phyloP scores from a whole-genome alignment of 2,888 invertebrate species.

The Zhengitettix transpicula region DNA sequence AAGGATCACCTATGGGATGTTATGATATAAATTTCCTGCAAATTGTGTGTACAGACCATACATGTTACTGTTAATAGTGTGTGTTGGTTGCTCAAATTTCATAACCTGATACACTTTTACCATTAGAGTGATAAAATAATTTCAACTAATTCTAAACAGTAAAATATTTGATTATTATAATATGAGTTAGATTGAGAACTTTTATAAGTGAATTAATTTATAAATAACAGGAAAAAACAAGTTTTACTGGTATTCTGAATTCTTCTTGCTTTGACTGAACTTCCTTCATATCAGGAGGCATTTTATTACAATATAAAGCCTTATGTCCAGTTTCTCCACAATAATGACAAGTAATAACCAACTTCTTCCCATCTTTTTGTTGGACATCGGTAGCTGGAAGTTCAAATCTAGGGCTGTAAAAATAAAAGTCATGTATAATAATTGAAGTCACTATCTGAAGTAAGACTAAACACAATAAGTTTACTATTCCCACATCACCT shows the following conservation, averaged over 20 bases:
- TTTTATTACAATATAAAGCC: conserved; percentile 80
- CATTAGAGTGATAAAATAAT: no score
- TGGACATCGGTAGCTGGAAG: conserved; percentile 76
- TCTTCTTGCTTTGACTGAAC: conserved; percentile 12
- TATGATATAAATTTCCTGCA: no score
- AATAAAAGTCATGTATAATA: conserved; percentile 3
- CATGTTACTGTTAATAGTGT: no score
- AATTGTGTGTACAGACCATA: no score
- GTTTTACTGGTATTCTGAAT: conserved; percentile 4
- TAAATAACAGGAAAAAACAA: no score
- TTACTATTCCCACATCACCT: background rate
- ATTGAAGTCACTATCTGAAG: background rate
- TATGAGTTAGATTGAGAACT: no score
- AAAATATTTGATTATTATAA: no score
- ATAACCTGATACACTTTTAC: no score
- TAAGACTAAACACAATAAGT: background rate
- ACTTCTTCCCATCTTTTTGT: conserved; percentile 63
- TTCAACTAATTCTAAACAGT: no score
- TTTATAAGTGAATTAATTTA: no score
- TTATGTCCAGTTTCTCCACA: conserved; percentile 97
- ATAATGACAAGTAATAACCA: conserved; percentile 81
- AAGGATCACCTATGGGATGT: no score
- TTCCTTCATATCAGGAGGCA: conserved; percentile 45
- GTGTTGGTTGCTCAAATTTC: no score
- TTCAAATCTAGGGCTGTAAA: conserved; percentile 67